Conservation (phyloP, 2,797 vertebrate genomes). For the Enoplosus armatus region DNA sequence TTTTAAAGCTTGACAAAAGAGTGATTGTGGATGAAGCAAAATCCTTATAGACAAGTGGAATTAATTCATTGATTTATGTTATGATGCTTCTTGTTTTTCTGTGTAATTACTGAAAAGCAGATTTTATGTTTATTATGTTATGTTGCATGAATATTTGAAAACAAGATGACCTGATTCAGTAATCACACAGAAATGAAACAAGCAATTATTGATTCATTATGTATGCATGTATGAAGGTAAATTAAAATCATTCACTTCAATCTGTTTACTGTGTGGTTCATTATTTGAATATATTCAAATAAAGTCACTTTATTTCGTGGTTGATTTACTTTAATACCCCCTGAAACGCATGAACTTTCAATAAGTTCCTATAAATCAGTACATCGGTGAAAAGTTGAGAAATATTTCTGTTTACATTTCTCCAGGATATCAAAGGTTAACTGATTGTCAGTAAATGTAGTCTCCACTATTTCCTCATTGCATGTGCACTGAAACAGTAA, state of each 20-base stretch:
- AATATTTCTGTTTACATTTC: background rate
- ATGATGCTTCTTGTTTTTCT: no score
- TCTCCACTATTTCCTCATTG: background rate
- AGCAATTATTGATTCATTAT: background rate
- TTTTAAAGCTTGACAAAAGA: no score
- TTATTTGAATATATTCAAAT: no score
- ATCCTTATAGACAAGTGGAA: no score
- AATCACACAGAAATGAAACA: background rate
- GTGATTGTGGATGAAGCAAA: no score
- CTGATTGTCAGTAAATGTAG: background rate
- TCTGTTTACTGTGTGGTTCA: no score
- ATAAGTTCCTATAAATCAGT: background rate
- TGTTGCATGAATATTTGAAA: no score
- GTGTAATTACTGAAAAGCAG: no score
- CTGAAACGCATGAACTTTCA: background rate
- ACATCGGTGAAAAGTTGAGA: background rate
- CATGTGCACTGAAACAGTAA: background rate
- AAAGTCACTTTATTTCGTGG: background rate
- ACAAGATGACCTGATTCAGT: background rate
- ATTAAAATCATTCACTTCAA: no score
- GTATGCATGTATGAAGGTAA: no score
- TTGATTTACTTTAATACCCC: background rate
- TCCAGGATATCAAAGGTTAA: background rate
- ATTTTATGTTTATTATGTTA: no score
- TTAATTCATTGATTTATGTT: no score